phyloP scores from a whole-genome alignment of 2,113 vertebrate genomes.

The Cyanoliseus patagonus region DNA sequence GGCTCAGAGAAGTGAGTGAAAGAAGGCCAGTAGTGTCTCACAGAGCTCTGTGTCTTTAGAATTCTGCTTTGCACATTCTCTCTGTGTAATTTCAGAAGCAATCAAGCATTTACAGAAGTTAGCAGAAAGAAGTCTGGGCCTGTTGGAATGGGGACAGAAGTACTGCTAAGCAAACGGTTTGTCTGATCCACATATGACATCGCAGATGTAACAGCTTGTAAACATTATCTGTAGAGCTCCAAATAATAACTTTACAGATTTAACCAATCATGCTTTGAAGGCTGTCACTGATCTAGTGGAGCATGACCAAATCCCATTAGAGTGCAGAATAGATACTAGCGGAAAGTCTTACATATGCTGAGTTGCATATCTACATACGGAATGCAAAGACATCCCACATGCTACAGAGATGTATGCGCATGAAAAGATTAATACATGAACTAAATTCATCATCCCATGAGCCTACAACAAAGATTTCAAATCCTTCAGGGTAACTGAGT shows the following conservation, averaged over 20 bases:
- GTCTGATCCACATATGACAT: conserved; percentile 38
- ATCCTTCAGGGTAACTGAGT: background rate
- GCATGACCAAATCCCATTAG: conserved; percentile 35
- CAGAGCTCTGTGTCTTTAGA: background rate
- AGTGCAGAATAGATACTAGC: background rate
- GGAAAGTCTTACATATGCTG: background rate
- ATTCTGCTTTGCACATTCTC: background rate
- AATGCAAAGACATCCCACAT: background rate
- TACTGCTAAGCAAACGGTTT: background rate
- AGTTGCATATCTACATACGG: background rate
- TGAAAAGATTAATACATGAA: background rate
- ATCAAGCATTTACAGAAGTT: background rate
- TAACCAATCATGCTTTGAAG: conserved; percentile 51
- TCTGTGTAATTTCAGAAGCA: conserved; percentile 27
- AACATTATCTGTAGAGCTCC: conserved; percentile 49
- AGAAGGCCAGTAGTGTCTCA: background rate
- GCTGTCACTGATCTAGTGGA: conserved; percentile 45
- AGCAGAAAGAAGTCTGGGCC: background rate
- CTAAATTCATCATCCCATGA: background rate
- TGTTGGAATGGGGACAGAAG: background rate
- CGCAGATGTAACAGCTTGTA: conserved; percentile 51
- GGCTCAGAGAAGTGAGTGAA: background rate
- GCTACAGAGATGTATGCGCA: background rate
- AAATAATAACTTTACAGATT: conserved; percentile 56
- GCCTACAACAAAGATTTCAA: background rate